phyloP scores from a whole-genome alignment of 2,888 invertebrate genomes.

The Eustalomyia histrio region DNA sequence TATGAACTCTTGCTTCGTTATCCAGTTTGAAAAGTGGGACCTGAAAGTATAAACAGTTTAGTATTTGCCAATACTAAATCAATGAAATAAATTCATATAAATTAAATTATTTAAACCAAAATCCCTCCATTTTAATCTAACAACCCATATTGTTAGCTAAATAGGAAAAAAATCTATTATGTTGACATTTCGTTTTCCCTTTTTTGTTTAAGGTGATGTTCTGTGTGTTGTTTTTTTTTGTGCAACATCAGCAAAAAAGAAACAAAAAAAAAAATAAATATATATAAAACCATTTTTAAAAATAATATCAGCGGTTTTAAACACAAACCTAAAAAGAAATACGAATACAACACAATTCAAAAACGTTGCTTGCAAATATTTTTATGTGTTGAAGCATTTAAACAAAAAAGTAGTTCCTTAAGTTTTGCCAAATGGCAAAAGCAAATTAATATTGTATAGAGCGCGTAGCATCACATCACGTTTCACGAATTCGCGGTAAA shows the following conservation, averaged over 20 bases:
- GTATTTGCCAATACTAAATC: too few relatives aligned
- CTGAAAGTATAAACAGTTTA: too few relatives aligned
- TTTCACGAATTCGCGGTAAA: conserved; percentile 66
- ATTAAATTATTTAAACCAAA: too few relatives aligned
- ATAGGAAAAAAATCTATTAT: conserved; percentile 39
- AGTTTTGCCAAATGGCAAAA: conserved; percentile 48
- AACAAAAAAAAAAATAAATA: conserved; percentile 20
- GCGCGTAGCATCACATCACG: conserved; percentile 65
- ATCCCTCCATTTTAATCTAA: not conserved
- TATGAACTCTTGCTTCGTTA: too few relatives aligned
- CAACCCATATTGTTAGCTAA: conserved; percentile 15
- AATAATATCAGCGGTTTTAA: conserved; percentile 53
- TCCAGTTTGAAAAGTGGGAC: too few relatives aligned
- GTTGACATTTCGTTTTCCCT: conserved; percentile 60
- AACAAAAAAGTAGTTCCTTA: conserved; percentile 26
- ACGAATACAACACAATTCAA: not conserved
- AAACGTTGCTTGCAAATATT: conserved; percentile 19
- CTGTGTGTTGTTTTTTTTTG: not conserved
- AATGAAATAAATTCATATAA: too few relatives aligned
- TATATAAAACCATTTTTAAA: conserved; percentile 33
- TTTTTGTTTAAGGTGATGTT: conserved; percentile 30
- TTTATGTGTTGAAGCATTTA: not conserved
- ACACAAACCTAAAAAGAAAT: conserved; percentile 29
- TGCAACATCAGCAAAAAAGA: conserved; percentile 8
- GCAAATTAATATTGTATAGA: conserved; percentile 56